Evolutionary conservation across 1,140 invertebrate genomes (phyloP), one percentile per base, ranked within the genome.

Genomic region (Piezodorus guildinii): DNA sequence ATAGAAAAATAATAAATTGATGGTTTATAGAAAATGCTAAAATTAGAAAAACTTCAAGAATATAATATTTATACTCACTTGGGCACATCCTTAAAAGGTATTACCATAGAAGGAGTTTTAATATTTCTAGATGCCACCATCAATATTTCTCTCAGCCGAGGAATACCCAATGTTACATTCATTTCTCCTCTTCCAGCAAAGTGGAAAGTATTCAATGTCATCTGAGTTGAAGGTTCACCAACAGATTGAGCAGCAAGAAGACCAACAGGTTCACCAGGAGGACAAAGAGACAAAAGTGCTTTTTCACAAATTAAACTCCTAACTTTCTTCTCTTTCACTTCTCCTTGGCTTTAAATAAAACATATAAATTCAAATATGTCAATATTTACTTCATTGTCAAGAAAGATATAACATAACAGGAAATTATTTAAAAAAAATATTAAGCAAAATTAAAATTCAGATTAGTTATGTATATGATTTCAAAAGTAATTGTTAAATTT

Each of bases 141-240:
- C 0, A 99, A 77, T 67, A 99, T 96, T 82, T 99, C 97, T 71
- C 94, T 78, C 2, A 99, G 77, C 69, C 96, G 82, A 0, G 96
- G 96, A 69, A 98, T 98, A 82, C 92, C 96, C 1, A 99, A 78
- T 0, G 97, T 99, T 0, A 99, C 95, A 76, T 99, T 99, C 94
- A 99, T 98, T 76, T 99, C 97, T 80, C 96, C 95, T 78, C 94
- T 85, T 75, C 97, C 97, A 69, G 97, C 96, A 78, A 98, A 98
- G 74, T 99, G 97, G 76, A 99, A 99, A 43, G 97, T 99, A 72
- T 99, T 99, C 67, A 99, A 75, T 69, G 97, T 99, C 96, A 99
- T 99, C 79, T 99, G 96, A 63, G 97, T 99, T 3, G 95, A 98
- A 0, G 96, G 96, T 77, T 99, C 97, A 65, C 96, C 96, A 69